phyloP scores from a whole-genome alignment of 2,888 invertebrate species.

The Ormyrus thymus region DNA sequence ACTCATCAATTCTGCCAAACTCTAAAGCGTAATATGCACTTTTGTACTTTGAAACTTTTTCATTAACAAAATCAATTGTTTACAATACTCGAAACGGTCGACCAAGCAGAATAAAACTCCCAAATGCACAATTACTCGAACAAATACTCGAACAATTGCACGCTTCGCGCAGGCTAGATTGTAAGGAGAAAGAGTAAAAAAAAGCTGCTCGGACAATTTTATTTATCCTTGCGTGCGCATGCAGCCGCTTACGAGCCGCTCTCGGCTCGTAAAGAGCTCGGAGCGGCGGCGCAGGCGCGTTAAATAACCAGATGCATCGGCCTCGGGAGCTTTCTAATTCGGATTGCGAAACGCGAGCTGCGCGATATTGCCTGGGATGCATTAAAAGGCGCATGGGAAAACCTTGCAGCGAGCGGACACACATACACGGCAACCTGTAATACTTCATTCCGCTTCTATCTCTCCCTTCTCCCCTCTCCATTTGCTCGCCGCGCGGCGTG shows the following conservation, averaged over 20 bases:
- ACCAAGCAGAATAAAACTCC: no score
- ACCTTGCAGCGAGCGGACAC: conserved; percentile 11
- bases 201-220: no score
- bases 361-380: conserved; percentile 5
- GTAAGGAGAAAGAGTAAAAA: no score
- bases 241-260: background rate
- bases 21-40: no score
- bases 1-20: no score
- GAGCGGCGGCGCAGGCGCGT: conserved; percentile 10
- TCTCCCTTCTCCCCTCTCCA: background rate
- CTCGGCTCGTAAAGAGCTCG: no score
- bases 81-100: no score
- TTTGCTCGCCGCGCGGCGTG: background rate
- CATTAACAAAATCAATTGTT: no score
- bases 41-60: no score
- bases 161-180: no score
- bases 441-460: conserved; percentile 40
- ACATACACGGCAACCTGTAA: conserved; percentile 27
- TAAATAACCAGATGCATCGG: conserved; percentile 45
- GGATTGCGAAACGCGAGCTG: conserved; percentile 44
- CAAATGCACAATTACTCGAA: no score
- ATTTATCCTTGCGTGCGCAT: background rate
- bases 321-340: conserved; percentile 51
- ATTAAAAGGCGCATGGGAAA: conserved; percentile 47
- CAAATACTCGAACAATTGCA: no score